Conservation (phyloP, 2,888 invertebrate species). For the Euzetes globulus region DNA sequence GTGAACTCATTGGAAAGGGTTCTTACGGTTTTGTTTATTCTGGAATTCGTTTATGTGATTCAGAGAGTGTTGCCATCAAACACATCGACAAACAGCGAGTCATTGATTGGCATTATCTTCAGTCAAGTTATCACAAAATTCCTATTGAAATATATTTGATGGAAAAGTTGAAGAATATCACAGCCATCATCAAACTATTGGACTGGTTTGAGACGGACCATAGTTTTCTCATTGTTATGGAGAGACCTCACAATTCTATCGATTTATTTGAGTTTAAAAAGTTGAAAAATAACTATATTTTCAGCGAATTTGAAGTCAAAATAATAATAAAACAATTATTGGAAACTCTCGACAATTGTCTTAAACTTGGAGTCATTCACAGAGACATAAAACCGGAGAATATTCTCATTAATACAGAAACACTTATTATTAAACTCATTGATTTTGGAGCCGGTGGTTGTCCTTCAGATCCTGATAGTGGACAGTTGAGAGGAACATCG, state of each 20-base stretch:
- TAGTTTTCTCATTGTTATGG: constrained; percentile 52
- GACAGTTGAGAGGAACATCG: constrained; percentile 49
- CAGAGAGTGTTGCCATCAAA: constrained; percentile 37
- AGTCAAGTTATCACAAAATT: constrained; percentile 42
- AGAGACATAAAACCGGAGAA: constrained; percentile 1
- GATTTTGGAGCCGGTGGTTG: constrained; percentile 53
- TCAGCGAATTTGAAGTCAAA: neutral
- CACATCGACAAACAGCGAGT: constrained; percentile 37
- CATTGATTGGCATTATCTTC: constrained; percentile 20
- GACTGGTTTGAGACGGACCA: constrained; percentile 49
- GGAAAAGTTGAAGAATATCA: constrained; percentile 46
- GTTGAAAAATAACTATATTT: neutral
- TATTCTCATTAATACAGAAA: neutral
- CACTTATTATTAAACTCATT: constrained; percentile 45
- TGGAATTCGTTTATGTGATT: constrained; percentile 26
- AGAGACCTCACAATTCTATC: constrained; percentile 49
- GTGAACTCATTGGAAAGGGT: constrained; percentile 33
- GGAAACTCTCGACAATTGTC: neutral
- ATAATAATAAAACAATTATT: neutral
- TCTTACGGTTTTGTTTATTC: constrained; percentile 36
- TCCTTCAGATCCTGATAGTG: constrained; percentile 43
- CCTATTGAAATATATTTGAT: constrained; percentile 51
- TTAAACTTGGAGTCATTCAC: neutral
- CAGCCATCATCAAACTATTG: constrained; percentile 49
- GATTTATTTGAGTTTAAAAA: constrained; percentile 53